Evolutionary conservation across 2,888 invertebrate species (phyloP), one percentile per base, ranked within the genome.

Genomic region (Harpalus rubripes): DNA sequence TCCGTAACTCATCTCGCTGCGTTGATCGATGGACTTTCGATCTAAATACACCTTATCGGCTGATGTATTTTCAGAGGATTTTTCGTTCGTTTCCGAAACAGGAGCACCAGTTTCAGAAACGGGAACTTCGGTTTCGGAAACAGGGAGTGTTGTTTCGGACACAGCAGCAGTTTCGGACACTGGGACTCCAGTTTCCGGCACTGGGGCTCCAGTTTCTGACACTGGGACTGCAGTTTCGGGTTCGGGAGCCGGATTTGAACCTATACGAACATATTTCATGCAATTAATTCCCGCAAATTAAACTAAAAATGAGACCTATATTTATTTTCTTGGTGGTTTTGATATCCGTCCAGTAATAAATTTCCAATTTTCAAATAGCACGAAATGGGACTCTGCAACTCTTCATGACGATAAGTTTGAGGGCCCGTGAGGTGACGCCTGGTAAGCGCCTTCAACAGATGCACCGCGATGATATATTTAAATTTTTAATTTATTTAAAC

Each of bases 21-120:
- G 76, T n/a, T 74, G 63, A 65, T 84, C 84, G 7, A 84, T 15
- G 3, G 84, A 84, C 16, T 84, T 84, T 26, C 84, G 78, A 26
- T 22, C 16, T n/a, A 4, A n/a, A 6, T 12, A n/a, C 44, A 63
- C 7, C 39, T 82, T 68, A 8, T 32, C 16, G 32, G 32, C 32
- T 3, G 56, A 32, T 32, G 32, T 32, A 32, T 32, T 32, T 32
- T 32, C 32, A 32, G 32, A 32, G 32, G 32, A 32, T 32, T 32
- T 32, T 32, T 32, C 32, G 5, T 12, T 52, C 12, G 44, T 8
- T 52, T 52, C 10, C 10, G 44, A 52, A 52, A 12, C 12, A 12
- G 44, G 44, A 52, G 3, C 44, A 10, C 12, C 44, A 12, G 44
- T 12, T 52, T 52, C 44, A 12, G 44, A 52, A 52, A 52, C 44